A percentile compares a stretch with the other conserved stretches of the same genome.
Conservation (phyloP, 1,140 invertebrate genomes). For the Drosophila pseudoobscura region DNA sequence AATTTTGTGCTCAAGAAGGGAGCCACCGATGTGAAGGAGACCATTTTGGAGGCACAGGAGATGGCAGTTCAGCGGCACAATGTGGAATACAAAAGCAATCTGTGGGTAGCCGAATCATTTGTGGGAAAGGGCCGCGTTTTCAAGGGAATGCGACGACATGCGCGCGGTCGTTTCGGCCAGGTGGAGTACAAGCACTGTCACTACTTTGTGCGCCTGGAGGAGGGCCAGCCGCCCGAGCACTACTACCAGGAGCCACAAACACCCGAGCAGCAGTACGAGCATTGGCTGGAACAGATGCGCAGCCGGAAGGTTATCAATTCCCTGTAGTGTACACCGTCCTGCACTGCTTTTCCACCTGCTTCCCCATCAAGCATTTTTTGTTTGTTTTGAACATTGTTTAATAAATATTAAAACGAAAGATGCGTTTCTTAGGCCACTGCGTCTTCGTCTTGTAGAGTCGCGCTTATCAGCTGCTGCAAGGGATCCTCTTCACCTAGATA, state of each 20-base stretch:
- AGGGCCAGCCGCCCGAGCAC: constrained; percentile 94
- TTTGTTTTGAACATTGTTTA: constrained; percentile 34
- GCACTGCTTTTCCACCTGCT: constrained; percentile 2
- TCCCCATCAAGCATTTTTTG: constrained; percentile 15
- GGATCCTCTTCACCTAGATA: constrained; percentile 13
- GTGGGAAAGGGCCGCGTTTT: constrained; percentile 89
- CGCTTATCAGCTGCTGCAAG: constrained; percentile 13
- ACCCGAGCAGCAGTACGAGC: constrained; percentile 89
- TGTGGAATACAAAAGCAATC: constrained; percentile 97
- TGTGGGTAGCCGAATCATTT: constrained; percentile 98
- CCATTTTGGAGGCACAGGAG: constrained; percentile 94
- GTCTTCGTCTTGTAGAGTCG: constrained; percentile 5
- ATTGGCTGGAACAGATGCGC: constrained; percentile 89
- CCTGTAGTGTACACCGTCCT: constrained; percentile 84
- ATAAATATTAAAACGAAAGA: constrained; percentile 29
- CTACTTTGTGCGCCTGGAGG: constrained; percentile 95
- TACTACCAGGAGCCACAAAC: constrained; percentile 89
- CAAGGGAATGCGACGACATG: constrained; percentile 93
- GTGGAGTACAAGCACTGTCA: constrained; percentile 92
- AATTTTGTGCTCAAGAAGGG: constrained; percentile 94
- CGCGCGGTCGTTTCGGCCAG: constrained; percentile 87
- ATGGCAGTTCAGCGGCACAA: constrained; percentile 94
- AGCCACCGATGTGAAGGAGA: constrained; percentile 90
- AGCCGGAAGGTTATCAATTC: constrained; percentile 88
- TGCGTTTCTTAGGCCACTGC: not conserved